phyloP scores from a whole-genome alignment of 1,140 invertebrate species.

The Plutomurus gul region DNA sequence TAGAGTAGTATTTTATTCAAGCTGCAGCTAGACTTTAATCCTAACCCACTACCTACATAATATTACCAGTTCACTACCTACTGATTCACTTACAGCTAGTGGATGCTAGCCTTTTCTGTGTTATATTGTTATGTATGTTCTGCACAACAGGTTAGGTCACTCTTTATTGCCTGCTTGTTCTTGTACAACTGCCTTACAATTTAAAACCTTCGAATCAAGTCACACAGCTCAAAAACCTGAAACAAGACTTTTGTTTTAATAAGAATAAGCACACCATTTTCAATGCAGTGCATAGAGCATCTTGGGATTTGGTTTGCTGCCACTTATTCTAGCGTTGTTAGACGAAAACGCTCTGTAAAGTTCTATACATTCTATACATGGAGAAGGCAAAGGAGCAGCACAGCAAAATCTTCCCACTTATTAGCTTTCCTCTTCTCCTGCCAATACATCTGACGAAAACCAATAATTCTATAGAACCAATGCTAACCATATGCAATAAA shows the following conservation, averaged over 20 bases:
- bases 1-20: background rate
- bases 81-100: background rate
- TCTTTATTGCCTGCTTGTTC: constrained; percentile 7
- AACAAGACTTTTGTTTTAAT: constrained; percentile 11
- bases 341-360: background rate
- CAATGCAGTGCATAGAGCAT: too few species aligned
- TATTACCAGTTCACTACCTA: background rate
- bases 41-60: too few species aligned
- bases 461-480: background rate
- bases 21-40: too few species aligned
- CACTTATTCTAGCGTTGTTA: too few species aligned
- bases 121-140: constrained; percentile 17
- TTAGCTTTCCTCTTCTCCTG: background rate
- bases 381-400: too few species aligned
- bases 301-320: too few species aligned
- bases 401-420: background rate
- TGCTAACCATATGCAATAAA: background rate
- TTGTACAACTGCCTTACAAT: background rate
- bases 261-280: background rate
- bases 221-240: constrained; percentile 2
- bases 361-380: background rate
- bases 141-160: constrained; percentile 21
- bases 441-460: constrained; percentile 6
- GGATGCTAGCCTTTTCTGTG: constrained; percentile 22
- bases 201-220: background rate